Evolutionary conservation across 2,797 vertebrate genomes (phyloP).

Genomic region (Borostomias antarcticus): DNA sequence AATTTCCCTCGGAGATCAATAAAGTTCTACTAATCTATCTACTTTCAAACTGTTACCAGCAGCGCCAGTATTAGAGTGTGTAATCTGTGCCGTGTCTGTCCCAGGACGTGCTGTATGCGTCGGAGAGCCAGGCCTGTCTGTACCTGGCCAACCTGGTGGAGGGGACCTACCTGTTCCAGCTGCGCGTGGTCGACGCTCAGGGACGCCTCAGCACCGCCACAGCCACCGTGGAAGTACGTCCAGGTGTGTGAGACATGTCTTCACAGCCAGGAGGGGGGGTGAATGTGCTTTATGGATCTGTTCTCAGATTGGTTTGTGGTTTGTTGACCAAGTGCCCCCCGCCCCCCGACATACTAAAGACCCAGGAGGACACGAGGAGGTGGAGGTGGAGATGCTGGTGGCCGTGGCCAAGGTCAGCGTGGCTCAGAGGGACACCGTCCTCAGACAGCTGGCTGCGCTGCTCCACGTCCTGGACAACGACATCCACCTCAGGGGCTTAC

Average conservation of each 20-base stretch:
- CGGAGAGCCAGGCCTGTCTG: conserved; percentile 76
- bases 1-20: too few species aligned
- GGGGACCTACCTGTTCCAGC: conserved; percentile 86
- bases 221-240: conserved; percentile 87
- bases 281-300: not conserved
- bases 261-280: not conserved
- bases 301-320: not conserved
- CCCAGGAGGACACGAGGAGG: conserved; percentile 78
- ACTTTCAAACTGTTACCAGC: too few species aligned
- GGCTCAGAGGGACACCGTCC: conserved; percentile 84
- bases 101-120: conserved; percentile 84
- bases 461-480: conserved; percentile 84
- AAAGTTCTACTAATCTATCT: too few species aligned
- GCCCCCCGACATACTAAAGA: conserved; percentile 64
- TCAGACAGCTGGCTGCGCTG: conserved; percentile 85
- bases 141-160: conserved; percentile 89
- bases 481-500: conserved; percentile 82
- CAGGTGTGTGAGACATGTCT: conserved; percentile 74
- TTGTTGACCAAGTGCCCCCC: not conserved
- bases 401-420: conserved; percentile 81
- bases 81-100: conserved; percentile 4
- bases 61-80: too few species aligned
- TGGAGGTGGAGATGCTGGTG: conserved; percentile 90
- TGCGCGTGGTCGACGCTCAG: conserved; percentile 80
- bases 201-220: conserved; percentile 80